phyloP scores from a whole-genome alignment of 92 coral and sea anemone genomes.

The Zoanthus solanderi region DNA sequence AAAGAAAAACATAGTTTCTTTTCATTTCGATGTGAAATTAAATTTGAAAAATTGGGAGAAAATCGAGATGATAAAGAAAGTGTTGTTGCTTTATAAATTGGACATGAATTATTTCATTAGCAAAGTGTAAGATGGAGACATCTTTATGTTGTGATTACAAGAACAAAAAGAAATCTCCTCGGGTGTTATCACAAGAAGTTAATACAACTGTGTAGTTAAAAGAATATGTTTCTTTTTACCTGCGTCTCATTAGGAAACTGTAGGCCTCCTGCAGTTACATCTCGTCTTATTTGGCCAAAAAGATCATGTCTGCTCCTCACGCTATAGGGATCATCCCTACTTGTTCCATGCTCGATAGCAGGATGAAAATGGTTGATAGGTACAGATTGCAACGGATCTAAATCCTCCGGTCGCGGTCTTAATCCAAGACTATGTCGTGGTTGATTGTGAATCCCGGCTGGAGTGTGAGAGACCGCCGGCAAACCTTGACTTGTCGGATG shows the following conservation, averaged over 20 bases:
- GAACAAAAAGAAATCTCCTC: constrained; percentile 34
- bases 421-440: constrained; percentile 84
- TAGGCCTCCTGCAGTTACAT: constrained; percentile 59
- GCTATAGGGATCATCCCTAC: constrained; percentile 81
- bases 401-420: constrained; percentile 73
- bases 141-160: constrained; percentile 39
- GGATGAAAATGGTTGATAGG: constrained; percentile 93
- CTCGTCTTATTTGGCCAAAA: constrained; percentile 61
- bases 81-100: constrained; percentile 7
- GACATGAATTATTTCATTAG: neutral
- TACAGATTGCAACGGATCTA: constrained; percentile 87
- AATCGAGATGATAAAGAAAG: neutral
- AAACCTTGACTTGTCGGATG: constrained; percentile 83
- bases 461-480: constrained; percentile 74
- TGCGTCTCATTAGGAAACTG: constrained; percentile 70
- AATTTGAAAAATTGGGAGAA: constrained; percentile 8
- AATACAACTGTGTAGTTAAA: constrained; percentile 58
- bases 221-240: constrained; percentile 64
- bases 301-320: constrained; percentile 88
- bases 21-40: neutral
- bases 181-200: constrained; percentile 67
- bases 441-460: constrained; percentile 79
- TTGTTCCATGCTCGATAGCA: constrained; percentile 84
- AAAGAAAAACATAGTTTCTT: constrained; percentile 24
- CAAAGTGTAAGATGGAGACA: constrained; percentile 3